Base-by-base conservation (phyloP, 2,888 invertebrate genomes). In the Mesorhabditis spiculigera region DNA sequence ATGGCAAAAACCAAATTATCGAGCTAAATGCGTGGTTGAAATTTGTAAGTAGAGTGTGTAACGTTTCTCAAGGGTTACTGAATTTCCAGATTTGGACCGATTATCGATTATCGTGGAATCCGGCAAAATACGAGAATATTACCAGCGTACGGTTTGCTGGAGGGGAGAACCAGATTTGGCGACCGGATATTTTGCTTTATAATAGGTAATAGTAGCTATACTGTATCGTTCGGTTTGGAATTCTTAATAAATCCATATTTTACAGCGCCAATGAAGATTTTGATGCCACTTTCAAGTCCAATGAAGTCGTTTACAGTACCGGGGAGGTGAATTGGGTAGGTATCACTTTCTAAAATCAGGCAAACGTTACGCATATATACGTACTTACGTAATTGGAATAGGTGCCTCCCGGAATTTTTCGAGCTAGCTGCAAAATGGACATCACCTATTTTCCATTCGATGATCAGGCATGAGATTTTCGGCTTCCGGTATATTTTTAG, bases 1-100 rank as follows among this genome's bases (percentile, higher is more conserved):
- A 82, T 70, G 82, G 80, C 16, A 80, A 82, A 69, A 81, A 82
- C 62, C 82, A 82, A 58, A 79, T 82, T 0, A 81, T 82, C 43
- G 82, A 82, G 68, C 71, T 82, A 13, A 82, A 82, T 64, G 82
- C 82, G 4, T 82, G 82, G 82, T 69, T 82, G n/a, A 77, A 78
- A 78, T 82, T 73, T 71, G 82, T 80, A 61, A 63, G 74, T 68
- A 28, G 28, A 28, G 28, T 28, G 28, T 28, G 3, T 28, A 28
- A 28, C 28, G 28, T 28, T 28, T 28, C 28, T 28, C 28, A 28
- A 28, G 28, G 28, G 28, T 28, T 28, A 28, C 28, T 28, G 28
- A 28, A 28, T 28, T 65, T 68, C 45, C 63, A 79, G 79, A 73
- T 76, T n/a, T 80, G 80, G 80, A 71, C 73, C 67, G 80, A 80